A percentile compares a stretch with the other conserved stretches of the same genome.
phyloP scores from a whole-genome alignment of 2,888 invertebrate species.

The Xanthorhoe designata region DNA sequence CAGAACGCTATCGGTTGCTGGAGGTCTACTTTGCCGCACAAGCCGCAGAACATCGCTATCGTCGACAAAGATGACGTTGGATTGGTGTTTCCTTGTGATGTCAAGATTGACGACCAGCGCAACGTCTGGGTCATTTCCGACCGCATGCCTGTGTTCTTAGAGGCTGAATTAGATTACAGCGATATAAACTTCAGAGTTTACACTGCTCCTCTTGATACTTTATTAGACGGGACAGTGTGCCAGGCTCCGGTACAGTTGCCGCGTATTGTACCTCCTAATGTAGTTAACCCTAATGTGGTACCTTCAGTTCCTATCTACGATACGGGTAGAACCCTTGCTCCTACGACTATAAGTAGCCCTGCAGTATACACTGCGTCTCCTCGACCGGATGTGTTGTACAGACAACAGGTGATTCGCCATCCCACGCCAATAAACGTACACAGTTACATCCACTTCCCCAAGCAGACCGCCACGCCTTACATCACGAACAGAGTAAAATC shows the following conservation, averaged over 20 bases:
- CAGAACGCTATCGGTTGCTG: constrained; percentile 94
- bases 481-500: constrained; percentile 32
- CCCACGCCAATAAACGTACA: constrained; percentile 48
- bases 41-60: constrained; percentile 88
- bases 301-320: constrained; percentile 42
- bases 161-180: constrained; percentile 88
- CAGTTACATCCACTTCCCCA: constrained; percentile 54
- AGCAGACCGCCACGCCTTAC: constrained; percentile 51
- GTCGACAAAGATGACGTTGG: constrained; percentile 91
- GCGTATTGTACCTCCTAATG: constrained; percentile 34
- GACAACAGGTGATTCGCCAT: constrained; percentile 46
- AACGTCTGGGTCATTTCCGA: constrained; percentile 94
- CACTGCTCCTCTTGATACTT: constrained; percentile 87
- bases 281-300: constrained; percentile 25
- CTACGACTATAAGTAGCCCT: constrained; percentile 40
- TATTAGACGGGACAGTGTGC: constrained; percentile 91
- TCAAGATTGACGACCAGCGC: constrained; percentile 89
- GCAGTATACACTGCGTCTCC: constrained; percentile 42
- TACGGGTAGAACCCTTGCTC: constrained; percentile 42
- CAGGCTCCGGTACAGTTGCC: constrained; percentile 68
- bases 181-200: constrained; percentile 92
- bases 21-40: constrained; percentile 88
- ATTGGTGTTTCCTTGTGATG: constrained; percentile 91
- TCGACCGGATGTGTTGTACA: constrained; percentile 36
- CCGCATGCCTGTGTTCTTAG: constrained; percentile 92